Percentiles rank a stretch among this genome's conserved stretches.
Evolutionary conservation across 2,888 invertebrate species (phyloP).

Genomic region (Coelopa pilipes): DNA sequence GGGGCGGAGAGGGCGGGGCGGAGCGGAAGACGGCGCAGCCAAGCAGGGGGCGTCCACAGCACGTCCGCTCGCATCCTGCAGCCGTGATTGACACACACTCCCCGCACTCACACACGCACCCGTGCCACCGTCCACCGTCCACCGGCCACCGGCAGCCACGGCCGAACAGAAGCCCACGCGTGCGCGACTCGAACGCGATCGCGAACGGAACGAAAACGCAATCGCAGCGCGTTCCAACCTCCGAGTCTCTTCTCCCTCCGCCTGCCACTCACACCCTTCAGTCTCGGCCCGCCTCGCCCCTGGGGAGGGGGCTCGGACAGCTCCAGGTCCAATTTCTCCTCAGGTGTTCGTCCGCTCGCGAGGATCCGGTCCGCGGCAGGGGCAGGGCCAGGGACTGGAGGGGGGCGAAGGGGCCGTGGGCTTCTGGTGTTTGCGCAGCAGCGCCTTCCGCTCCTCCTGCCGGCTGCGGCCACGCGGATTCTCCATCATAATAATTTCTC

Average conservation of each 20-base stretch:
- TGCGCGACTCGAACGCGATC: background rate
- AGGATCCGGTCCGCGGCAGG: background rate
- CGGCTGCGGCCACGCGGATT: background rate
- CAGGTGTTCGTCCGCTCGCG: slow-evolving; percentile 27
- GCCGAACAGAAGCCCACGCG: slow-evolving; percentile 17
- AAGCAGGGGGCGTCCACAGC: background rate
- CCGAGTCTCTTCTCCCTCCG: too few relatives aligned
- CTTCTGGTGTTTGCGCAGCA: slow-evolving; percentile 29
- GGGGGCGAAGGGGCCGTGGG: background rate
- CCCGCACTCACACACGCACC: too few relatives aligned
- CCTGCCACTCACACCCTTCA: background rate
- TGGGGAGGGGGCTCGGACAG: background rate
- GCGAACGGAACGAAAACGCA: too few relatives aligned
- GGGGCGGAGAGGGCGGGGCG: background rate
- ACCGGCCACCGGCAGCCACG: background rate
- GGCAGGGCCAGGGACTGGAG: too few relatives aligned
- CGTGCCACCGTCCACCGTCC: background rate
- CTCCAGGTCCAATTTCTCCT: slow-evolving; percentile 29
- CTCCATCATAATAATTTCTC: background rate
- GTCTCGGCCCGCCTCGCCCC: background rate
- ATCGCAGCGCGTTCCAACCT: too few relatives aligned
- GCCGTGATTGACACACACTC: slow-evolving; percentile 31
- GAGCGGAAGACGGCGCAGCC: background rate
- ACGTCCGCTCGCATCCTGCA: slow-evolving; percentile 23
- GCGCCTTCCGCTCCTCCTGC: slow-evolving; percentile 7